Evolutionary conservation across 2,888 invertebrate genomes (phyloP), one percentile per base, ranked within the genome.

Genomic region (Lysandra coridon): DNA sequence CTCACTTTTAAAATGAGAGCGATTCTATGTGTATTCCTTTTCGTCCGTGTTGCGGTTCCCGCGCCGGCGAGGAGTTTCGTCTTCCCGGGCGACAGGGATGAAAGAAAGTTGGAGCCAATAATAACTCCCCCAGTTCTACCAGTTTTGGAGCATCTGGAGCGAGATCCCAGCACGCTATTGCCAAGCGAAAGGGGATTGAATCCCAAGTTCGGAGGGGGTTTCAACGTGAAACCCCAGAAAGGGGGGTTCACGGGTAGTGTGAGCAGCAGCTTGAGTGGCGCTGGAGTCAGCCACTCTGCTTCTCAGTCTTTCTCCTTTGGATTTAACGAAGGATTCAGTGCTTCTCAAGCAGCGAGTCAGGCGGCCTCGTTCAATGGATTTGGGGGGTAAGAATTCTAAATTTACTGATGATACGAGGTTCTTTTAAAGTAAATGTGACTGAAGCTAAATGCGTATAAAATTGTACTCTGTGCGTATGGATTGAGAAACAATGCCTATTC

Each of bases 101-200:
- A 91, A 44, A 91, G 87, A 81, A 93, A 92, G 81, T 79, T 93
- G 82, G 93, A 94, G 76, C 92, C 93, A 5, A 87, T 93, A 37
- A 93, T 95, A 78, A 94, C 95, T 33, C 95, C 95, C 64, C 95
- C 95, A 14, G 92, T 94, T 85, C 87, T 95, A n/a, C 95, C 95
- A 0, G 85, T 92, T 79, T 85, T 95, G 83, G 95, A 93, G 83
- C 95, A 95, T 87, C 87, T 95, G 85, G 95, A 95, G 83, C 89
- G 92, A 78, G 95, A 95, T 86, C 95, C 95, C 4, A 94, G 94
- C 80, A 95, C 95, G 4, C 81, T 95, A 79, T 85, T 92, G 53
- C 92, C 93, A 0, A 86, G 87, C 62, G 93, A 94, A 81, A 82
- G 83, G 73, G 84, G 82, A 14, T 14, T 87, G 80, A 91, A 88